These are phyloP conservation scores for Tokudaia tokunoshimensis DNA, from an alignment of 2,797 vertebrate species.

Conservation along the genomic window DNA sequence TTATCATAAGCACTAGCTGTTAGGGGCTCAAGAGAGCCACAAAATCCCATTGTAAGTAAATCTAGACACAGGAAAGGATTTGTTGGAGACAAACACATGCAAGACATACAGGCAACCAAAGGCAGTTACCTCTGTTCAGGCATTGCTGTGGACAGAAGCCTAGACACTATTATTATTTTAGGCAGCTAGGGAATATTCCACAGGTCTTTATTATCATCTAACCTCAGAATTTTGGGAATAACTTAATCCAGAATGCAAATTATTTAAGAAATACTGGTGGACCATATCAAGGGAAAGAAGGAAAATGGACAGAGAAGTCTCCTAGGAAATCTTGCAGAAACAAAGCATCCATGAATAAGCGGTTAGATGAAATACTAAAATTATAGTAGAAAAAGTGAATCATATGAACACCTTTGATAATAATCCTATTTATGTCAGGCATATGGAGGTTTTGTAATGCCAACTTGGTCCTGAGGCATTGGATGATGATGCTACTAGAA, in stretches of 20 bases:
- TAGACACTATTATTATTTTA: neutral
- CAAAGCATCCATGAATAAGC: neutral
- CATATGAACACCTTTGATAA: neutral
- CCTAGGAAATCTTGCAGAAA: conserved; percentile 17
- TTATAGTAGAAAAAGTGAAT: neutral
- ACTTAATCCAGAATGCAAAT: neutral
- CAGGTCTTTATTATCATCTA: neutral
- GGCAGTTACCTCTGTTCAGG: neutral
- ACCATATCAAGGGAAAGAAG: neutral
- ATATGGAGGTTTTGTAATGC: neutral
- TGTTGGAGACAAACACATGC: neutral
- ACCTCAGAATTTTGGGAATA: neutral
- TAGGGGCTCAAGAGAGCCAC: conserved; percentile 46
- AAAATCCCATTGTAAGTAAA: conserved; percentile 39
- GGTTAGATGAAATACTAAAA: neutral
- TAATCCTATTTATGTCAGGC: neutral
- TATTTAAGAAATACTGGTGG: neutral
- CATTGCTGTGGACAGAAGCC: neutral
- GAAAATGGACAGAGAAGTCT: neutral
- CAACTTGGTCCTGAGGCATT: neutral
- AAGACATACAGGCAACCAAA: neutral
- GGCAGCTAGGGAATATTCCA: neutral
- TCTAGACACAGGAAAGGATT: neutral
- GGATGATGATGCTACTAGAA: neutral
- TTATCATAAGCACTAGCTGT: neutral